Percentiles rank a stretch among this genome's conserved stretches.
These are phyloP conservation scores for Eristalis pertinax DNA, from an alignment of 2,888 invertebrate genomes.

Conservation along the genomic window DNA sequence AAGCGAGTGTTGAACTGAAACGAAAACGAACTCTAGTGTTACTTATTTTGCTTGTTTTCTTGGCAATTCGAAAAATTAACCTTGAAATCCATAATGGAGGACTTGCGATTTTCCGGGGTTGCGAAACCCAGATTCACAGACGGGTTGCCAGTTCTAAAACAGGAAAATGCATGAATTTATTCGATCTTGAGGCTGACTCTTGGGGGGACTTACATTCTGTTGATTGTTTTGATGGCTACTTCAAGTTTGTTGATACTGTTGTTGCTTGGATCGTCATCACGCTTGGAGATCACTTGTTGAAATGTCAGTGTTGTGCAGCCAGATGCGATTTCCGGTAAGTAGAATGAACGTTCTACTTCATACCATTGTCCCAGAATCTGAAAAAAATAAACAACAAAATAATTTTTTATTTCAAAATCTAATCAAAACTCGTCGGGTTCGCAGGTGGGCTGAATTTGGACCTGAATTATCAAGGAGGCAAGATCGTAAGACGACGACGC, in stretches of 20 bases:
- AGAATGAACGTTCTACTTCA: conserved; percentile 89
- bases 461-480: no score
- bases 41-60: not conserved
- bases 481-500: no score
- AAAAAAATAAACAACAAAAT: conserved; percentile 23
- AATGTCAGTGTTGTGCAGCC: conserved; percentile 87
- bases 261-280: conserved; percentile 76
- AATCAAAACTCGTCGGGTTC: no score
- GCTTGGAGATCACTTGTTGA: conserved; percentile 77
- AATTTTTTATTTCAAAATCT: not conserved
- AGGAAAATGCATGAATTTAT: not conserved
- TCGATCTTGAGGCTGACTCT: not conserved
- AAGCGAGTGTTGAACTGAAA: conserved; percentile 84
- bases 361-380: conserved; percentile 87
- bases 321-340: conserved; percentile 87
- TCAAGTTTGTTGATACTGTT: conserved; percentile 84
- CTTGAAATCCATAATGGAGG: conserved; percentile 82
- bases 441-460: no score
- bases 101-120: conserved; percentile 83
- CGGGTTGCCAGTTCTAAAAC: conserved; percentile 84
- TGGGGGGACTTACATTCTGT: conserved; percentile 84
- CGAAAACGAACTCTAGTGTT: not conserved
- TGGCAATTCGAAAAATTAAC: conserved; percentile 71
- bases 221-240: conserved; percentile 85
- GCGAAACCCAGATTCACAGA: conserved; percentile 85